Base-by-base conservation (phyloP, 2,113 vertebrate genomes). In the Rhizomys pruinosus region DNA sequence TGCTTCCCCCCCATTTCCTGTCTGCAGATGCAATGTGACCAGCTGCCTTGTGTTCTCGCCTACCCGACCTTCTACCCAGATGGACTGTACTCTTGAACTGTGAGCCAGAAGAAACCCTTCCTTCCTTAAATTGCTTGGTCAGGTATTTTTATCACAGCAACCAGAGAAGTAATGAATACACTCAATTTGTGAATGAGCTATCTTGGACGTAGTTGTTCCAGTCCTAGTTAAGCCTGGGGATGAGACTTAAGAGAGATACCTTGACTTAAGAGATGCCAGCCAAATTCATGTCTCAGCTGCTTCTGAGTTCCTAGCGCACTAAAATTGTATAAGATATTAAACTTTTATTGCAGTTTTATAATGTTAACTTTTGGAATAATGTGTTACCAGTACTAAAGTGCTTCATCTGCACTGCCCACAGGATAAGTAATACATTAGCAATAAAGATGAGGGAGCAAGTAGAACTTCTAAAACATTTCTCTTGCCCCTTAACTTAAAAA, bases 111-210 rank as follows among this genome's bases (percentile, higher is more conserved):
- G 16, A 11, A 29, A 61, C 57, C 57, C 15, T 19, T 81, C 37
- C 25, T 61, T 63, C 63, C 79, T 23, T 74, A 27, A 74, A 12
- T 27, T 61, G 79, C 37, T 39, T 80, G 25, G 52, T 61, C 78
- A 80, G 12, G 29, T 61, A 29, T 59, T 39, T 42, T 81, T 81
- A 25, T 63, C 27, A 19, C 37, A 63, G n/a, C 19, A 63, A 63
- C 37, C 25, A 42, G 39, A 63, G 17, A 42, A 81, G 37, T 81
- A 61, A 42, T 25, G 1, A 39, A 81, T 57, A 63, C 37, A 63
- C 11, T 42, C 39, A 57, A 37, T 17, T 0, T 32, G 22, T 16
- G 39, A 86, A 6, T 39, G n/a, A 0, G 0, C 71, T 13, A 0
- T 86, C 19, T 61, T 91, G 5, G 15, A 77, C 34, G 2, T 10